Base-by-base conservation (phyloP, 1,140 invertebrate genomes). In the Microplitis mediator region DNA sequence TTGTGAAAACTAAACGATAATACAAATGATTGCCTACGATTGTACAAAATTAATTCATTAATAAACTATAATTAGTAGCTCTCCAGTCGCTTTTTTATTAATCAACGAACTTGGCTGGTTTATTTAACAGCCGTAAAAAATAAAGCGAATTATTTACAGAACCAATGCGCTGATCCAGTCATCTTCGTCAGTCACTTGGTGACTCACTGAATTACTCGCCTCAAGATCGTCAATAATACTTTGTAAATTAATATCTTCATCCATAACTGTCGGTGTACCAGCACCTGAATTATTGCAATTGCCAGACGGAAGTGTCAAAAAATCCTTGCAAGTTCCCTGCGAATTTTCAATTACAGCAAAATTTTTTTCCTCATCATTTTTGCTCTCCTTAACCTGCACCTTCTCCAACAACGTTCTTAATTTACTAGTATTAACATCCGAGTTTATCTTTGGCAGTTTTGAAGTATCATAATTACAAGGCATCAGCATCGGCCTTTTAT, bases 141-240 rank as follows among this genome's bases (percentile, higher is more conserved):
- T 56, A 23, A 23, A 23, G 1, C 23, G 23, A 23, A 23, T 69
- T 31, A 39, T 56, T 60, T 63, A 68, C 4, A 32, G 35, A 13
- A 77, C 56, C 31, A 77, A 73, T 23, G 71, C 73, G 16, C 69
- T 65, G n/a, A 77, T 50, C 76, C 76, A 77, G 2, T 45, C 0
- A 58, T 75, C 76, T 16, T 75, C 76, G 23, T 71, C 71, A 14
- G 73, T 65, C 62, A 68, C 45, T 34, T 71, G 58, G 14, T 71
- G 58, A 11, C 67, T 52, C 23, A 2, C 2, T 5, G 51, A 34
- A 45, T 73, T 67, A 54, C n/a, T 14, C 5, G 52, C 14, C 1
- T 54, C 16, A 14, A 54, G 16, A 11, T 16, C 52, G 16, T 11
- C n/a, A 13, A n/a, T 14, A n/a, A 54, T 14, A 14, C 13, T 54